Evolutionary conservation across 1,140 invertebrate species (phyloP), one percentile per base, ranked within the genome.

Genomic region (Ips typographus): DNA sequence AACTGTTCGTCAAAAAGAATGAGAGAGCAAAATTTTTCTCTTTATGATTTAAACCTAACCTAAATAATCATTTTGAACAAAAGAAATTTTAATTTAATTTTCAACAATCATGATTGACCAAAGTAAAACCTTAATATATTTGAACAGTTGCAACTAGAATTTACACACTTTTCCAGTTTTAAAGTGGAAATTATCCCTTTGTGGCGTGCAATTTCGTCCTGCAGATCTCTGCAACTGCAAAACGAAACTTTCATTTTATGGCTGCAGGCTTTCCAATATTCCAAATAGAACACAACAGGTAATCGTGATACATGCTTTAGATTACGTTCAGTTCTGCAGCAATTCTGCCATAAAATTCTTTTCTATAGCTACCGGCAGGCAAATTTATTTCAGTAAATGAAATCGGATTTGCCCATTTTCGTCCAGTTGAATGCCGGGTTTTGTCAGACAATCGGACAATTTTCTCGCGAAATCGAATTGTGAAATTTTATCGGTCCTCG

Each of bases 351-450:
- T 49, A 49, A 49, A 49, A 49, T 49, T 49, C 44, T 49, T 49
- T 49, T 22, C 7, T 49, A 22, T 6, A 8, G 7, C 44, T 3
- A 6, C 44, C 44, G 7, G 44, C 44, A 49, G 22, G 44, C 44
- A 49, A 49, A 49, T 49, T 49, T 49, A 22, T 49, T 49, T 49
- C 44, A 22, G 44, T 49, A 49, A 49, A 49, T 49, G 44, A 49
- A 49, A 49, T 49, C 44, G 44, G 44, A 49, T 49, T 49, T 49
- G 22, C 44, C 22, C 22, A 22, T 22, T 49, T 49, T 49, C 22
- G 22, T 49, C 44, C 22, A 49, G 22, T 22, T 49, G 44, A 49
- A 49, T 49, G 44, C 44, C 6, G 6, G 22, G 22, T 8, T 49
- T 49, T 49, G 44, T 22, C 44, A 22, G 44, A 49, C 44, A 49